Evolutionary conservation across 2,113 vertebrate species (phyloP).

Genomic region (Centropus bengalensis): DNA sequence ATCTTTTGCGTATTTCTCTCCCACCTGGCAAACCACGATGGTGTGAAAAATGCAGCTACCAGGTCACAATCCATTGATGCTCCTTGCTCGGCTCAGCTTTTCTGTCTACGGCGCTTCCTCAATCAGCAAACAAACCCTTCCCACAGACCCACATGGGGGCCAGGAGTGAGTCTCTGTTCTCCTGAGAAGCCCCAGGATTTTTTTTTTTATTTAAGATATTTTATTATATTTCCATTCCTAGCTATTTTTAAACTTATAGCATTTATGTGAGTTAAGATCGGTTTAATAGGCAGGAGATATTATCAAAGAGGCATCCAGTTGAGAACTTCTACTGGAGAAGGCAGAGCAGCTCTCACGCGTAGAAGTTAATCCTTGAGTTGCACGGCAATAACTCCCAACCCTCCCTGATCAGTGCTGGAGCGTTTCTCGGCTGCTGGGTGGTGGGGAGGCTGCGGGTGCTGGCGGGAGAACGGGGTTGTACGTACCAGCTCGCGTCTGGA

Average conservation of each 20-base stretch:
- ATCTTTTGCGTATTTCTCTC: neutral
- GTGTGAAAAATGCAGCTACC: neutral
- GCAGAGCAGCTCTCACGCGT: slow-evolving; percentile 12
- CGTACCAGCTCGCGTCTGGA: accelerated
- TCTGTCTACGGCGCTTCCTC: neutral
- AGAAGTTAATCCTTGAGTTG: slow-evolving; percentile 8
- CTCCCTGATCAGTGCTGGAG: neutral
- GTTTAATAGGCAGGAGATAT: neutral
- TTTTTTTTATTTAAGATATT: neutral
- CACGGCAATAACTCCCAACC: neutral
- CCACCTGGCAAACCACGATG: neutral
- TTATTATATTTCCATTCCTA: neutral
- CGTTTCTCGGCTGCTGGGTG: neutral
- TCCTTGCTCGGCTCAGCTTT: neutral
- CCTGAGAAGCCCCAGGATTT: neutral
- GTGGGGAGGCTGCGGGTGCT: neutral
- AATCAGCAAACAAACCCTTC: neutral
- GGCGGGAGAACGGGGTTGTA: neutral
- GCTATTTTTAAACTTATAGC: neutral
- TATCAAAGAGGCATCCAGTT: neutral
- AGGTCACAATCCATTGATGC: neutral
- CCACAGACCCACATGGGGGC: neutral
- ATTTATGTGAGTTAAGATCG: neutral
- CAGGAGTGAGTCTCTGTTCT: neutral
- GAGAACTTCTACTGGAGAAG: neutral